phyloP scores from a whole-genome alignment of 53 echinoderm and acorn worm species.

The Henricia sp. region DNA sequence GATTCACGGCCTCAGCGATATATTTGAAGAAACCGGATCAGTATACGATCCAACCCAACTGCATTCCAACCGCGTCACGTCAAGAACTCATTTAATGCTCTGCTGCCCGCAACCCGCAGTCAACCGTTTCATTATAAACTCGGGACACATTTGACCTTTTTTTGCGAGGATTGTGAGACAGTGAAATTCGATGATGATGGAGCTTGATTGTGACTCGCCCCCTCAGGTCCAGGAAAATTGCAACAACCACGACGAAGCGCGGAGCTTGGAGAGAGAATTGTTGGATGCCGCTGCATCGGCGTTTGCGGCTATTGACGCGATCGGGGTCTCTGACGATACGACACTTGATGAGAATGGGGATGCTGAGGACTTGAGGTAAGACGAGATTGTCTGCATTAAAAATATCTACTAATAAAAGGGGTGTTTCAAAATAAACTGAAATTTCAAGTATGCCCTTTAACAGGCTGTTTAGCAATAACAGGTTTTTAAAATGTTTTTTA shows the following conservation, averaged over 20 bases:
- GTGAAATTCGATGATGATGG: conserved; percentile 13
- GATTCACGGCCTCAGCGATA: too few species aligned
- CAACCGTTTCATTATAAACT: conserved; percentile 16
- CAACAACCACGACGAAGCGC: conserved; percentile 75
- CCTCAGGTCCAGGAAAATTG: conserved; percentile 72
- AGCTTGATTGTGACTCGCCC: conserved; percentile 26
- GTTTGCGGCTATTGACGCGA: too few species aligned
- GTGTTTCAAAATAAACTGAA: too few species aligned
- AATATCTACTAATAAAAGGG: too few species aligned
- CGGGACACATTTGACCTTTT: neutral
- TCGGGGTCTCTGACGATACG: too few species aligned
- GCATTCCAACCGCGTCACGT: neutral
- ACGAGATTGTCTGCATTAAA: neutral
- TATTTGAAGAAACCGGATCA: too few species aligned
- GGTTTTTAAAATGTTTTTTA: too few species aligned
- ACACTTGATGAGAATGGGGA: too few species aligned
- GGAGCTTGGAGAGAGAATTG: conserved; percentile 59
- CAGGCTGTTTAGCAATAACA: too few species aligned
- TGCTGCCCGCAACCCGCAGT: neutral
- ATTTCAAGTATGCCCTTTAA: too few species aligned
- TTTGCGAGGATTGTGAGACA: neutral
- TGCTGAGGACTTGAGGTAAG: too few species aligned
- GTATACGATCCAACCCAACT: too few species aligned
- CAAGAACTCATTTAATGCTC: conserved; percentile 39
- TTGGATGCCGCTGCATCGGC: neutral